Conservation (phyloP, 2,113 vertebrate species). For the Chascanopsetta lugubris region DNA sequence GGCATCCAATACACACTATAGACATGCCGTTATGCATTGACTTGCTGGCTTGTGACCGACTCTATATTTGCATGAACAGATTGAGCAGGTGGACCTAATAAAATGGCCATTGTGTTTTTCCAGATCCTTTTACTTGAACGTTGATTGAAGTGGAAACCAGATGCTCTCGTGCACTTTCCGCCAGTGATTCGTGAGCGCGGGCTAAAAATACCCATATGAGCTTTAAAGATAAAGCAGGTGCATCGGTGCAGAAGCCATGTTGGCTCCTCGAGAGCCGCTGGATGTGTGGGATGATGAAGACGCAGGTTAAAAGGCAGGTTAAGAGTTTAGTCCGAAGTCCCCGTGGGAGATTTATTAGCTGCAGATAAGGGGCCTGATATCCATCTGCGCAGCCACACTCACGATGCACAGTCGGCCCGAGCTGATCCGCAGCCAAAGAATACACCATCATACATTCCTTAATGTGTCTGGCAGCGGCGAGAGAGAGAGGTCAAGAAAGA, state of each 20-base stretch:
- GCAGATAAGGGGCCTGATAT: slow-evolving; percentile 74
- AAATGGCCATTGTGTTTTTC: too few species aligned
- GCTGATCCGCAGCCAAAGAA: slow-evolving; percentile 68
- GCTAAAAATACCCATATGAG: too few species aligned
- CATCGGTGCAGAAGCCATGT: slow-evolving; percentile 3
- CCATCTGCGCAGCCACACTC: slow-evolving; percentile 68
- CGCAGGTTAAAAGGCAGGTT: slow-evolving; percentile 26
- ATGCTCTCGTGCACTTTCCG: neutral
- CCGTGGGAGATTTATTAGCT: slow-evolving; percentile 70
- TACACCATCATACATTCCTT: slow-evolving; percentile 66
- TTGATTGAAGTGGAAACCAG: too few species aligned
- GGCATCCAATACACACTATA: too few species aligned
- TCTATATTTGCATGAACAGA: too few species aligned
- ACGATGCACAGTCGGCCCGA: slow-evolving; percentile 49
- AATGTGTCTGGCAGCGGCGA: slow-evolving; percentile 58
- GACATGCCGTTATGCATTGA: too few species aligned
- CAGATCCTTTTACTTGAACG: too few species aligned
- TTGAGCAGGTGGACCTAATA: too few species aligned
- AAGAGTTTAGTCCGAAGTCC: slow-evolving; percentile 46
- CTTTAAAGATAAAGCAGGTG: too few species aligned
- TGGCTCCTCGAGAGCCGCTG: neutral
- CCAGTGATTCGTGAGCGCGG: neutral
- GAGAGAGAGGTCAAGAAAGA: slow-evolving; percentile 4
- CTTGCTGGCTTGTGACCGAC: too few species aligned
- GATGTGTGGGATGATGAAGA: slow-evolving; percentile 5